A percentile compares a stretch with the other conserved stretches of the same genome.
These are phyloP conservation scores for Planococcus citri DNA, from an alignment of 1,140 invertebrate genomes.

Conservation along the genomic window DNA sequence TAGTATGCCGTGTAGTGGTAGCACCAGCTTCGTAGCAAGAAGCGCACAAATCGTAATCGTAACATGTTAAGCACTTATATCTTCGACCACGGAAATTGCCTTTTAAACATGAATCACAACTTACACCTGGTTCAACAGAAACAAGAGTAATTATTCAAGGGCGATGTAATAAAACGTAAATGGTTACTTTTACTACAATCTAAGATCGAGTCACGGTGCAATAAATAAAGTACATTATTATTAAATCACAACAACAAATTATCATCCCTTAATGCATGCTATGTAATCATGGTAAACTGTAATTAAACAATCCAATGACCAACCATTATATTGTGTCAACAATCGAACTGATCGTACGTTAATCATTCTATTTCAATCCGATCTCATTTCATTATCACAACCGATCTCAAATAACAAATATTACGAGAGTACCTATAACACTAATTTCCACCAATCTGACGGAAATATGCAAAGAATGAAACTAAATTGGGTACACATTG, in stretches of 20 bases:
- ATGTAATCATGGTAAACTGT: no score
- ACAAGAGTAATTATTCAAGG: constrained; percentile 26
- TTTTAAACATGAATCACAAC: constrained; percentile 98
- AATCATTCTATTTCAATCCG: no score
- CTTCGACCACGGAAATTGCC: constrained; percentile 92
- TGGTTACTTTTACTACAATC: background rate
- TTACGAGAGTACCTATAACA: no score
- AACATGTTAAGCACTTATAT: constrained; percentile 97
- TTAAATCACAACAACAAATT: no score
- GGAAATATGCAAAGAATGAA: background rate
- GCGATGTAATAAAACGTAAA: constrained; percentile 21
- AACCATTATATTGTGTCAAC: no score
- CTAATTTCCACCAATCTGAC: background rate
- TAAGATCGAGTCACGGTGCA: background rate
- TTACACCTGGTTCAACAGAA: constrained; percentile 60
- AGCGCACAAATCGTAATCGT: constrained; percentile 96
- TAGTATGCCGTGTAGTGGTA: constrained; percentile 80
- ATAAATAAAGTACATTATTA: background rate
- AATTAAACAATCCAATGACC: no score
- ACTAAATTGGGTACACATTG: background rate
- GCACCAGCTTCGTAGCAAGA: constrained; percentile 90
- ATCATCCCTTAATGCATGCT: no score
- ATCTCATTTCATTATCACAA: no score
- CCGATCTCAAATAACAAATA: no score
- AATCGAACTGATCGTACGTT: no score